Percentiles rank a stretch among this genome's conserved stretches.
Conservation (phyloP, 1,140 invertebrate genomes). For the Trichonephila clavata region DNA sequence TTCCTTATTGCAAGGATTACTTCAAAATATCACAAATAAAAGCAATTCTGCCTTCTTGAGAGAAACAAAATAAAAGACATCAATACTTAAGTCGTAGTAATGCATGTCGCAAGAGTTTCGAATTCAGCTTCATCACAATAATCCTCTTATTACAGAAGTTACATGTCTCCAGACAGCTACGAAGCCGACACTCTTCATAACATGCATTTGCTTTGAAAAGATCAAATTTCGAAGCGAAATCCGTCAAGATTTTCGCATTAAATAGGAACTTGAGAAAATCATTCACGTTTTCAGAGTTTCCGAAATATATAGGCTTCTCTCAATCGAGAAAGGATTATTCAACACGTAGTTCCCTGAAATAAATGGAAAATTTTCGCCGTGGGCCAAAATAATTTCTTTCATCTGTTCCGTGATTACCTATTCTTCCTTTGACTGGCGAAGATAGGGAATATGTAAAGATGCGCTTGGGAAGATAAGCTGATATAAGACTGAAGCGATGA, state of each 20-base stretch:
- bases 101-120: too few species aligned
- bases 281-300: not conserved
- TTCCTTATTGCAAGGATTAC: too few species aligned
- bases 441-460: not conserved
- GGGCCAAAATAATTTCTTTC: conserved; percentile 6
- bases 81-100: too few species aligned
- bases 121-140: not conserved
- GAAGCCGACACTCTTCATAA: too few species aligned
- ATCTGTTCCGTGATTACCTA: not conserved
- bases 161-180: too few species aligned
- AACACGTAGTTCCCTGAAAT: not conserved
- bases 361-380: not conserved
- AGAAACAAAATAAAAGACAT: too few species aligned
- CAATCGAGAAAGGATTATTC: not conserved
- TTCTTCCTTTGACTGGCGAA: not conserved
- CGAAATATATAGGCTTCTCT: too few species aligned
- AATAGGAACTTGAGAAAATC: not conserved
- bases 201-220: not conserved
- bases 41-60: too few species aligned
- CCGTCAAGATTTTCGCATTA: not conserved
- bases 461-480: not conserved
- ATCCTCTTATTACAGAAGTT: not conserved
- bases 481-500: too few species aligned
- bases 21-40: too few species aligned
- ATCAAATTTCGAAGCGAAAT: not conserved